phyloP scores from a whole-genome alignment of 2,797 vertebrate genomes.

The Nannoperca australis region DNA sequence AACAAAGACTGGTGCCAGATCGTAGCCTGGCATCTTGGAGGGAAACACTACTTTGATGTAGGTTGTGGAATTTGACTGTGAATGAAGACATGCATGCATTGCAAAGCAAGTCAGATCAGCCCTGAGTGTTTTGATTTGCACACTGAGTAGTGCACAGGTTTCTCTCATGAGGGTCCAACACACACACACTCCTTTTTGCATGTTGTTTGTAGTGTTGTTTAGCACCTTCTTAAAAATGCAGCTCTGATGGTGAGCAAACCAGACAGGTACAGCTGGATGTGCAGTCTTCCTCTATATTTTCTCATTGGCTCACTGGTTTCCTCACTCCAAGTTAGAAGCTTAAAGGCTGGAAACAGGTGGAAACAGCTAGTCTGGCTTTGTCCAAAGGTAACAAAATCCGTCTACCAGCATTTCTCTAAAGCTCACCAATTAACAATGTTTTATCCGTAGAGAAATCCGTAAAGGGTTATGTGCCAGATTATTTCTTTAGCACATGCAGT shows the following conservation, averaged over 20 bases:
- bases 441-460: neutral
- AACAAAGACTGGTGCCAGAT: neutral
- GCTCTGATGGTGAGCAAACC: neutral
- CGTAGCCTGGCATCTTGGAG: neutral
- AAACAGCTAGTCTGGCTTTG: neutral
- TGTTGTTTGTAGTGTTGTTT: too few species aligned
- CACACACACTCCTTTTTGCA: neutral
- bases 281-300: neutral
- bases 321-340: neutral
- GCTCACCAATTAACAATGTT: neutral
- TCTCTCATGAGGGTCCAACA: too few species aligned
- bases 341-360: neutral
- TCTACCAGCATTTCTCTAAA: neutral
- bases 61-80: neutral
- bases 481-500: neutral
- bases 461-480: neutral
- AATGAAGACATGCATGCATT: neutral
- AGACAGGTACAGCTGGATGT: neutral
- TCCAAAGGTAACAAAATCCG: neutral
- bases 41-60: neutral
- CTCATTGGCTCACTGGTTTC: slow-evolving; percentile 2
- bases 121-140: neutral
- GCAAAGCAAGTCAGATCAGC: neutral
- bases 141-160: neutral
- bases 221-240: neutral